A percentile compares a stretch with the other conserved stretches of the same genome.
Conservation (phyloP, 2,888 invertebrate species). For the Glaucopsyche alexis region DNA sequence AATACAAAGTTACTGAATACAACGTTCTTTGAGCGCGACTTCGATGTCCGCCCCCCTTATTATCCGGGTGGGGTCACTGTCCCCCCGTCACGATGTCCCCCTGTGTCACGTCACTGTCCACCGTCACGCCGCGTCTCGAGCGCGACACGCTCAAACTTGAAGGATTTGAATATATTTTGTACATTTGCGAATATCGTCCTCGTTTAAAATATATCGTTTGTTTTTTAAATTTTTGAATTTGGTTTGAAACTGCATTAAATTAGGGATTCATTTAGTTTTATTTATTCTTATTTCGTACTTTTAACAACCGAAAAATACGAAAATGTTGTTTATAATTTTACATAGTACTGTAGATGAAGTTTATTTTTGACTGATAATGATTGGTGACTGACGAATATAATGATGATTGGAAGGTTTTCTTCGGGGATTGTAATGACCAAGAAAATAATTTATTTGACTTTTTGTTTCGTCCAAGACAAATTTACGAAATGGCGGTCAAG, state of each 20-base stretch:
- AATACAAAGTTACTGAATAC: conserved; percentile 51
- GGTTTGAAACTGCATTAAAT: neutral
- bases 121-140: conserved; percentile 72
- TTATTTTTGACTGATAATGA: too few species aligned
- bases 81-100: conserved; percentile 48
- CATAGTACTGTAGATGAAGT: too few species aligned
- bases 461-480: neutral
- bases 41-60: conserved; percentile 65
- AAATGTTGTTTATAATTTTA: too few species aligned
- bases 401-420: neutral
- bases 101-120: conserved; percentile 76
- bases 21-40: conserved; percentile 57
- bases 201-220: conserved; percentile 5
- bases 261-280: neutral
- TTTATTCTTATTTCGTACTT: neutral
- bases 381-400: too few species aligned
- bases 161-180: conserved; percentile 52
- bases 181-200: conserved; percentile 35
- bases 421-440: neutral
- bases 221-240: neutral
- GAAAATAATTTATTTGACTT: neutral
- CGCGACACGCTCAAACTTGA: conserved; percentile 66
- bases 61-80: conserved; percentile 66
- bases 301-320: too few species aligned
- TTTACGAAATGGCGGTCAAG: neutral